Percentiles rank a stretch among this genome's conserved stretches.
phyloP scores from a whole-genome alignment of 2,797 vertebrate species.

The Geotrypetes seraphini region DNA sequence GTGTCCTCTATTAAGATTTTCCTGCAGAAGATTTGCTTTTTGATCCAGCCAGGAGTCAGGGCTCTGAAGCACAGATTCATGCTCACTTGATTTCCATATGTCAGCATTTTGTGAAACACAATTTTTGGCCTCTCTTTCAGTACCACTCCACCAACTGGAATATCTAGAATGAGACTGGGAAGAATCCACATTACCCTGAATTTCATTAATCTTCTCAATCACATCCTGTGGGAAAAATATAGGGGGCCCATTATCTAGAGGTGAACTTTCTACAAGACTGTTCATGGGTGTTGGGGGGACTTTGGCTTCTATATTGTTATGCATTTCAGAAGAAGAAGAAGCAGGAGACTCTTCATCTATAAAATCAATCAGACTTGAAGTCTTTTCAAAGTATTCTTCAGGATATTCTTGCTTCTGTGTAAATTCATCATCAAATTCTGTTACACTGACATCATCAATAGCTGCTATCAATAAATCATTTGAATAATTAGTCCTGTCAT shows the following conservation, averaged over 20 bases:
- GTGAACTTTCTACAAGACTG: constrained; percentile 73
- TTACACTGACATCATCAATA: constrained; percentile 52
- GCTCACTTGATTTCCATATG: constrained; percentile 56
- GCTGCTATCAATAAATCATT: constrained; percentile 27
- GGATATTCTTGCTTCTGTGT: constrained; percentile 42
- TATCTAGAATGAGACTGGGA: constrained; percentile 47
- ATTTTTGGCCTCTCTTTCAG: constrained; percentile 58
- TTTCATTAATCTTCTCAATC: constrained; percentile 60
- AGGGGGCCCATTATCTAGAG: constrained; percentile 60
- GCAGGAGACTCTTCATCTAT: constrained; percentile 31
- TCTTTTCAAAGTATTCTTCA: constrained; percentile 34
- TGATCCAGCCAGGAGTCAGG: constrained; percentile 51
- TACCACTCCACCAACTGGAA: constrained; percentile 76
- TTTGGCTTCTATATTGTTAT: constrained; percentile 53
- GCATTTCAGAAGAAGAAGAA: constrained; percentile 36
- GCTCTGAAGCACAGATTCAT: constrained; percentile 56
- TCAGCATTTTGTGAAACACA: constrained; percentile 35
- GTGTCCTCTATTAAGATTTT: constrained; percentile 36
- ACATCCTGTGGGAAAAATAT: constrained; percentile 70
- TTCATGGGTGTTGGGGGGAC: constrained; percentile 80
- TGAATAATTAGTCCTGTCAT: constrained; percentile 52
- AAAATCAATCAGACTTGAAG: constrained; percentile 29
- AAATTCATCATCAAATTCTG: constrained; percentile 57
- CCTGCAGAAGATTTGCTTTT: constrained; percentile 22
- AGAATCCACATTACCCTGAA: constrained; percentile 49